phyloP scores from a whole-genome alignment of 2,113 vertebrate genomes.

The Mesembrinibis cayennensis region DNA sequence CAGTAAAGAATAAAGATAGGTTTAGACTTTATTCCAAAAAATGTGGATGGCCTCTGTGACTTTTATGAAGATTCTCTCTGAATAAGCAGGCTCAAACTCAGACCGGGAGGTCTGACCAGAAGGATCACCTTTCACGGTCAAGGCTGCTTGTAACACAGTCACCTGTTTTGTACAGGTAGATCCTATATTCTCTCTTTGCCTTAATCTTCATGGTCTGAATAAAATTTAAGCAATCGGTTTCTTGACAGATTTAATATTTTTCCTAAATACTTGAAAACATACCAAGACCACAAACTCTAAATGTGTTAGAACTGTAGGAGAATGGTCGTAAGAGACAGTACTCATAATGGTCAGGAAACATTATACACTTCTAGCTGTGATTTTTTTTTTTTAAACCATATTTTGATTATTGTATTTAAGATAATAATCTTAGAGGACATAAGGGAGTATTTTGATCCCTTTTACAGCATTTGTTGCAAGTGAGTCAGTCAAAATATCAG shows the following conservation, averaged over 20 bases:
- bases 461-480: slow-evolving; percentile 38
- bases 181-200: background rate
- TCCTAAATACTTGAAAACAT: background rate
- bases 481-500: slow-evolving; percentile 49
- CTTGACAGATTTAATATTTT: background rate
- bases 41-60: background rate
- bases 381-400: background rate
- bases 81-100: background rate
- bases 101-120: background rate
- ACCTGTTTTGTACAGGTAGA: background rate
- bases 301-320: background rate
- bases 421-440: slow-evolving; percentile 30
- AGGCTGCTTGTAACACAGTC: background rate
- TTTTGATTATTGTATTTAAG: background rate
- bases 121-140: background rate
- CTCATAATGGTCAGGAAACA: background rate
- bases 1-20: background rate
- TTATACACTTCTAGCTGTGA: background rate
- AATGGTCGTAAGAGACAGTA: background rate
- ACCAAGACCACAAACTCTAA: background rate
- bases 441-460: slow-evolving; percentile 35
- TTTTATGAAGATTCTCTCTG: background rate
- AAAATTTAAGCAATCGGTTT: background rate
- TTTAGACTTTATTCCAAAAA: background rate
- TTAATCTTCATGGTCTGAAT: background rate